Conservation (phyloP, 2,888 invertebrate genomes). For the Drosophila anomalipes region DNA sequence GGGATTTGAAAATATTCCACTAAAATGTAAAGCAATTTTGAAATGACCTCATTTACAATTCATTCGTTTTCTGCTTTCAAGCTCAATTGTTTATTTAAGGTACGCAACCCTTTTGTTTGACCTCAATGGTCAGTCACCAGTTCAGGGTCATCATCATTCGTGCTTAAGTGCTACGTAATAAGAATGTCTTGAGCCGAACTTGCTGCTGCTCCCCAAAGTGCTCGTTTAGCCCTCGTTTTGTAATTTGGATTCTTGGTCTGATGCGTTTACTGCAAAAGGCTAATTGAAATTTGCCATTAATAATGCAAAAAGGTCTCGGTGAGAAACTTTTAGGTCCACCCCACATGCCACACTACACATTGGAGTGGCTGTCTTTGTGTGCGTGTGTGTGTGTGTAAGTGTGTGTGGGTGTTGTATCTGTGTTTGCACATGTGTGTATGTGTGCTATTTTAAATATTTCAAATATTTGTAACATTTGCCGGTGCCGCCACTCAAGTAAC, state of each 20-base stretch:
- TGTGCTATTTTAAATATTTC: conserved; percentile 78
- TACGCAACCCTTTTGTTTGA: background rate
- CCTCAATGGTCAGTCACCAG: background rate
- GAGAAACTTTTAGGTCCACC: conserved; percentile 76
- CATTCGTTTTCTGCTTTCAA: background rate
- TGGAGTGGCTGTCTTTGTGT: conserved; percentile 15
- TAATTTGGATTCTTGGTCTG: conserved; percentile 68
- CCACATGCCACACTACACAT: conserved; percentile 47
- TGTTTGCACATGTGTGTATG: conserved; percentile 51
- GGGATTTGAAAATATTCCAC: background rate
- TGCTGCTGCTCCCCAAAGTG: conserved; percentile 19
- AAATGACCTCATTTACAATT: background rate
- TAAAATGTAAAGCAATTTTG: background rate
- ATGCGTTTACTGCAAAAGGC: conserved; percentile 76
- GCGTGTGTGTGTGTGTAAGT: conserved; percentile 34
- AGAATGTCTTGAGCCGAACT: background rate
- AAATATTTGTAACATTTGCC: conserved; percentile 80
- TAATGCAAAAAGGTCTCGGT: conserved; percentile 79
- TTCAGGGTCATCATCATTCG: background rate
- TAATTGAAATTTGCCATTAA: conserved; percentile 80
- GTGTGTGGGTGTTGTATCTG: conserved; percentile 1
- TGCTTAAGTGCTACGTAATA: background rate
- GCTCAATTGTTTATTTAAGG: background rate
- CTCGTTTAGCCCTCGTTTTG: conserved; percentile 48
- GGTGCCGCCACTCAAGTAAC: conserved; percentile 69